Conservation (phyloP, 2,888 invertebrate species). For the Thymelicus acteon region DNA sequence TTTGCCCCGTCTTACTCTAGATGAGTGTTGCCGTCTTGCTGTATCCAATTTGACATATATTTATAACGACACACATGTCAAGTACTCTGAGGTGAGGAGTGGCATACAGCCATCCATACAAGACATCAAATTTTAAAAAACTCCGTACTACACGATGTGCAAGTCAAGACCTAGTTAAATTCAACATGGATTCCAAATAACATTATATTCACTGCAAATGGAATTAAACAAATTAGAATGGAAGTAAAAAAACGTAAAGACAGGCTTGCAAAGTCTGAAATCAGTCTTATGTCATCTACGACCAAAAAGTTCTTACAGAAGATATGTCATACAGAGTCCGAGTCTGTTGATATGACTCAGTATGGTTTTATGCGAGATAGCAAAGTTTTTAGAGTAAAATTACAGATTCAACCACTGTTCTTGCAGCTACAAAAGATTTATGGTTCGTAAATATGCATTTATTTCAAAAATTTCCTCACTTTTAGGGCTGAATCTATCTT, state of each 20-base stretch:
- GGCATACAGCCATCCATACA: too few relatives aligned
- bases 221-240: background rate
- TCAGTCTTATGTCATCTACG: conserved; percentile 51
- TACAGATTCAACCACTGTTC: conserved; percentile 52
- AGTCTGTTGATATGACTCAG: conserved; percentile 63
- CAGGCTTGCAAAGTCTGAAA: background rate
- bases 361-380: conserved; percentile 60
- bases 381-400: conserved; percentile 48
- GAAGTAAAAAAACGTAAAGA: conserved; percentile 21
- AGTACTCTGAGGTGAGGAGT: too few relatives aligned
- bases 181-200: background rate
- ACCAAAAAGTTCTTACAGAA: conserved; percentile 60
- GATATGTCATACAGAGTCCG: conserved; percentile 56
- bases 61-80: too few relatives aligned
- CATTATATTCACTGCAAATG: background rate
- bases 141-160: background rate
- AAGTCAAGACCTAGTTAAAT: too few relatives aligned
- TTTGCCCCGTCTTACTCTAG: too few relatives aligned
- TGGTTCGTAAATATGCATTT: conserved; percentile 29
- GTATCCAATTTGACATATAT: too few relatives aligned
- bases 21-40: too few relatives aligned
- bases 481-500: too few relatives aligned
- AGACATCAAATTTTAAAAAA: background rate
- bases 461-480: too few relatives aligned
- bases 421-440: conserved; percentile 53